These are phyloP conservation scores for Harpalus rubripes DNA, from an alignment of 2,888 invertebrate species.

Conservation along the genomic window DNA sequence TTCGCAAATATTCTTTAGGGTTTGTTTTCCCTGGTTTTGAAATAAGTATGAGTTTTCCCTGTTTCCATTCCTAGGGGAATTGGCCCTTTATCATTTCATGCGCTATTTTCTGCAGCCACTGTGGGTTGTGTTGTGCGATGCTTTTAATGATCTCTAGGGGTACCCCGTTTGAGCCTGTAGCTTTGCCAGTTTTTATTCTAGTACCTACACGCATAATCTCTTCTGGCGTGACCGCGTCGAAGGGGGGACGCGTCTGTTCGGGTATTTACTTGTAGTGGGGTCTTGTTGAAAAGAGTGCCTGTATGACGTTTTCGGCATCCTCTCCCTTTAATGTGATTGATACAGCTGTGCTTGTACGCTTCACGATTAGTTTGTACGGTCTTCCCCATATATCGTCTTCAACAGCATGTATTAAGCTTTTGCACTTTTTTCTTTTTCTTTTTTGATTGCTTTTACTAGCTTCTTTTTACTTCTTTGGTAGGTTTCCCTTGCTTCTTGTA, in stretches of 20 bases:
- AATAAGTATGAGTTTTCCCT: background rate
- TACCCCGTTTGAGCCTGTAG: background rate
- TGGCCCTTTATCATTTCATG: background rate
- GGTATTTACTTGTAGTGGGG: background rate
- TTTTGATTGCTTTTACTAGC: background rate
- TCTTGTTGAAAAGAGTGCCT: background rate
- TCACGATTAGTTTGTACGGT: constrained; percentile 11
- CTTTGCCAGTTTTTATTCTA: background rate
- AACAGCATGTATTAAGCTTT: background rate
- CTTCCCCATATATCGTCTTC: constrained; percentile 35
- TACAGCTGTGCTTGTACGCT: background rate
- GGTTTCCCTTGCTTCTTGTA: background rate
- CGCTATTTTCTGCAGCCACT: background rate
- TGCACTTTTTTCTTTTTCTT: constrained; percentile 17
- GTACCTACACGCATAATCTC: background rate
- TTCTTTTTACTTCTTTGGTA: constrained; percentile 1
- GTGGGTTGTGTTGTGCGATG: background rate
- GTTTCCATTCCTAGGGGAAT: background rate
- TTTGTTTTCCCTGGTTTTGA: background rate
- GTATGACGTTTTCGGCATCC: background rate
- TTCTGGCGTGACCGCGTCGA: background rate
- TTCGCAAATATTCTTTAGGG: background rate
- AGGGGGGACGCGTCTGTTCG: background rate
- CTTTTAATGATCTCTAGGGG: background rate
- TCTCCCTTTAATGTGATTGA: background rate